Evolutionary conservation across 1,140 invertebrate genomes (phyloP), one percentile per base, ranked within the genome.

Genomic region (Ladona fulva): DNA sequence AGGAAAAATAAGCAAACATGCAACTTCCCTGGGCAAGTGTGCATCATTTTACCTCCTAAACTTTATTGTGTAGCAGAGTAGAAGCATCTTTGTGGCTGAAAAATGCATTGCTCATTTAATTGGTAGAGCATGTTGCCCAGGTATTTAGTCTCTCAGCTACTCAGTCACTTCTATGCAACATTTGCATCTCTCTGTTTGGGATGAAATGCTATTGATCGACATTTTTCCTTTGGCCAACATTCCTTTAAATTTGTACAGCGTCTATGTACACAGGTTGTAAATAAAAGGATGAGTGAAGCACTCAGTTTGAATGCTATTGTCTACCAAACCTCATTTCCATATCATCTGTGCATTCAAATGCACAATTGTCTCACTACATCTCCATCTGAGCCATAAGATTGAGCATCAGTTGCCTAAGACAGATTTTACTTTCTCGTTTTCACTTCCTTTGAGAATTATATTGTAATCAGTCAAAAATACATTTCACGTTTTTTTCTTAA

Each of bases 181-280:
- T 66, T 66, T 22, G n/a, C 52, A 66, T 66, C 52, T 66, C 52
- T 66, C 52, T 37, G n/a, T 66, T 66, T 66, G 52, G n/a, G 52
- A 22, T 66, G 52, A 66, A 16, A 66, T 66, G 52, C 52, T 66
- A 66, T 19, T 66, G 52, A 66, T 66, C n/a, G 12, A 66, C 14
- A 66, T 22, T 37, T 66, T 66, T 66, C 52, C 52, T 66, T 66
- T 66, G 52, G 52, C 52, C 52, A 66, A 66, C 52, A 66, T 66
- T 66, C n/a, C 52, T 66, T 66, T 66, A 22, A 66, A 66, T 66
- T 66, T 66, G 52, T 66, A 66, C 52, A 66, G 52, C 52, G 52
- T 66, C 52, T 66, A 66, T 66, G 52, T 66, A 66, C 52, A 66
- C 52, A 66, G 52, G 52, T 66, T 66, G 52, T 66, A 66, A 66